Percentiles rank a stretch among this genome's conserved stretches.
Conservation (phyloP, 2,797 vertebrate genomes). For the Philypnodon macrostomus region DNA sequence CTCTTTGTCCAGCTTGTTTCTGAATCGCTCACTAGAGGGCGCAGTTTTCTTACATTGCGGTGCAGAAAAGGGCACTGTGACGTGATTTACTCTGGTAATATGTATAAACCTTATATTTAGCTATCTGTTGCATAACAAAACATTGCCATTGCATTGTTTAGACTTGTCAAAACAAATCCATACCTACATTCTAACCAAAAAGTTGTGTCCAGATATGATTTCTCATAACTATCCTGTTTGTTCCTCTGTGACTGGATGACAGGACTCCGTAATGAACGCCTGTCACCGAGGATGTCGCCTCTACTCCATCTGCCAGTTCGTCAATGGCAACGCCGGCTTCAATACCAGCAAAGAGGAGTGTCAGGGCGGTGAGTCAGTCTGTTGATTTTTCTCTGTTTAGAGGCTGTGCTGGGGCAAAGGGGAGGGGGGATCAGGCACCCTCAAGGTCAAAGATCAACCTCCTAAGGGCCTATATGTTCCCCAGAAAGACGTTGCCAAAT, state of each 20-base stretch:
- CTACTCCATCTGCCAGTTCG: constrained; percentile 96
- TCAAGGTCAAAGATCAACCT: constrained; percentile 1
- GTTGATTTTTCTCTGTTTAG: constrained; percentile 8
- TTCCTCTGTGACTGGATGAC: constrained; percentile 12
- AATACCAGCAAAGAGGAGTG: constrained; percentile 91
- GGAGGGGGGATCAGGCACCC: neutral
- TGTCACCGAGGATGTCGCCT: constrained; percentile 95
- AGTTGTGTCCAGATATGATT: constrained; percentile 32
- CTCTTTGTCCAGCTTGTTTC: constrained; percentile 42
- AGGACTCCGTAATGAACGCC: constrained; percentile 88
- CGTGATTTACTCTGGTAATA: constrained; percentile 12
- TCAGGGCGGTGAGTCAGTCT: constrained; percentile 85
- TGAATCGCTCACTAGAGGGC: constrained; percentile 50
- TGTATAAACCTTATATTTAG: constrained; percentile 9
- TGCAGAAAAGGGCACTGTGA: constrained; percentile 2
- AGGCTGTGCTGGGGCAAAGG: neutral
- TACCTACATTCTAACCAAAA: constrained; percentile 35
- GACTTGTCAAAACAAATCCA: constrained; percentile 17
- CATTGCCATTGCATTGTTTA: constrained; percentile 29
- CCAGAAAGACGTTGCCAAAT: neutral
- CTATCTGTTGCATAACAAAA: constrained; percentile 15
- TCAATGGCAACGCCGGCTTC: constrained; percentile 87
- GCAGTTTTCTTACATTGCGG: constrained; percentile 40
- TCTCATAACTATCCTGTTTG: constrained; percentile 2
- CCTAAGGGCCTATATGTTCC: neutral